Evolutionary conservation across 2,888 invertebrate species (phyloP).

Genomic region (Lissocephala sabroskyi): DNA sequence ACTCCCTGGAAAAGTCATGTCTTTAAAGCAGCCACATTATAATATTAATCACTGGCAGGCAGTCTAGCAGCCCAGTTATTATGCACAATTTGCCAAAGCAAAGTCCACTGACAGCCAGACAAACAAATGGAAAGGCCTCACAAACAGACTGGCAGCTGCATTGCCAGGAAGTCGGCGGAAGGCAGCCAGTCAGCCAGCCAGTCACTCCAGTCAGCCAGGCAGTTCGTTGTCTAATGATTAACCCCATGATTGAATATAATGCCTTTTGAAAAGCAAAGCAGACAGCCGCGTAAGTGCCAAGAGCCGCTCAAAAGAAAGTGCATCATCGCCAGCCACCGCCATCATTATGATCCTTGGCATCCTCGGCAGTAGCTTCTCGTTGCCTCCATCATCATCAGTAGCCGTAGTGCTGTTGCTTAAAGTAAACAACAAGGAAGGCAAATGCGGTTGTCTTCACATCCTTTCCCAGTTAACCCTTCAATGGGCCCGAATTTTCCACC

Average conservation of each 20-base stretch:
- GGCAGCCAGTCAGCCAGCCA: constrained; percentile 1
- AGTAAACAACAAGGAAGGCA: too few species aligned
- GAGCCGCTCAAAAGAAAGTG: not conserved
- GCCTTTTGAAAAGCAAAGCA: constrained; percentile 21
- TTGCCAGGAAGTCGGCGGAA: too few species aligned
- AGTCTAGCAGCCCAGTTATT: too few species aligned
- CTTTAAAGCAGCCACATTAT: too few species aligned
- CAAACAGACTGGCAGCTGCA: not conserved
- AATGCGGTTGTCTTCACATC: too few species aligned
- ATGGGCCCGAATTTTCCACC: too few species aligned
- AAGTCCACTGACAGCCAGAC: constrained; percentile 13
- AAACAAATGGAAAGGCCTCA: not conserved
- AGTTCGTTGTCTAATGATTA: constrained; percentile 34
- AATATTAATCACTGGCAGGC: not conserved
- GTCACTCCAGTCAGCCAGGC: constrained; percentile 9
- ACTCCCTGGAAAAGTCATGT: too few species aligned
- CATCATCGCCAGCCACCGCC: not conserved
- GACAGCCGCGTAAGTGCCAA: constrained; percentile 22
- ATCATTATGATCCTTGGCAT: too few species aligned
- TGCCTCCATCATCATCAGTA: too few species aligned
- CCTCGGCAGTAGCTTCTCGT: too few species aligned
- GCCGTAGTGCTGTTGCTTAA: too few species aligned
- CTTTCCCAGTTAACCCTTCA: too few species aligned
- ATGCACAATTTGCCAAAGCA: constrained; percentile 17
- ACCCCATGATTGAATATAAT: constrained; percentile 37